These are phyloP conservation scores for Pyrocephalus nanus DNA, from an alignment of 2,797 vertebrate species.

Conservation along the genomic window DNA sequence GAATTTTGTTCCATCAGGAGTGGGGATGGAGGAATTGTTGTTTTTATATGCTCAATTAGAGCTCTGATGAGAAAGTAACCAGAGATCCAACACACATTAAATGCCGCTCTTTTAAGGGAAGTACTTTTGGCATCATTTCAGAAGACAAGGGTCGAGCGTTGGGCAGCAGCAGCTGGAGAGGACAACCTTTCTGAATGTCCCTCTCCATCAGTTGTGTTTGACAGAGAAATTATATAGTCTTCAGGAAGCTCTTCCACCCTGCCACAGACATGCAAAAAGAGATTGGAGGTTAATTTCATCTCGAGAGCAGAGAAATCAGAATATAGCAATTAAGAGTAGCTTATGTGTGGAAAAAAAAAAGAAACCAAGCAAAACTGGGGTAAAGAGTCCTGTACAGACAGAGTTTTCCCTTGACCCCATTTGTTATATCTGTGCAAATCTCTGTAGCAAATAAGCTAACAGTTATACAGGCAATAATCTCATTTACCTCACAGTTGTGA, in stretches of 20 bases:
- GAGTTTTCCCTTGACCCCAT: slow-evolving; percentile 10
- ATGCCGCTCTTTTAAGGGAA: neutral
- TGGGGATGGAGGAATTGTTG: neutral
- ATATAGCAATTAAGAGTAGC: neutral
- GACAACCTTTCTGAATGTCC: neutral
- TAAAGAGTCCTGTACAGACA: neutral
- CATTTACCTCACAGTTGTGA: slow-evolving; percentile 12
- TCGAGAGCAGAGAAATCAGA: neutral
- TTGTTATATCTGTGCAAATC: slow-evolving; percentile 19
- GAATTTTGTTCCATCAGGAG: neutral
- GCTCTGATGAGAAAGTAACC: neutral
- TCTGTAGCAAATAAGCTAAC: slow-evolving; percentile 13
- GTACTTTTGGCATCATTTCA: neutral
- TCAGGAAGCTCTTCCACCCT: neutral
- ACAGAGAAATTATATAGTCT: neutral
- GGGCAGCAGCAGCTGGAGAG: neutral
- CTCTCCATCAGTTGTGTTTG: neutral
- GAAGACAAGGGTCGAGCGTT: neutral
- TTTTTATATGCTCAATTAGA: neutral
- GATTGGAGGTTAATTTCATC: neutral
- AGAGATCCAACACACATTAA: neutral
- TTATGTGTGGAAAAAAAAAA: neutral
- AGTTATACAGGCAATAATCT: slow-evolving; percentile 15
- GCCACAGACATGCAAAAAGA: neutral
- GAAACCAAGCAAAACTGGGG: neutral